phyloP scores from a whole-genome alignment of 2,888 invertebrate species.

The Thyatira batis region DNA sequence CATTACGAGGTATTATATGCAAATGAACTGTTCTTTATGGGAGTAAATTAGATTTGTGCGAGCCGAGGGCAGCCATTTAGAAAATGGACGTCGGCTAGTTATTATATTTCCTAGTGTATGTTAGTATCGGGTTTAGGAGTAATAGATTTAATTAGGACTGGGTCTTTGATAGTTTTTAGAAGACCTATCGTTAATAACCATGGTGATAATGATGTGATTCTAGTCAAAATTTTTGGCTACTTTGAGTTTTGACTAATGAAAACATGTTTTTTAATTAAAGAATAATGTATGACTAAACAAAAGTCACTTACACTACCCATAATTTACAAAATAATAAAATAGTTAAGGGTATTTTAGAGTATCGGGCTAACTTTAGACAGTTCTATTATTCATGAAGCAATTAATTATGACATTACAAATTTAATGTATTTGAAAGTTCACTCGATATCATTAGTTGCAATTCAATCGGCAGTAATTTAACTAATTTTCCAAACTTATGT shows the following conservation, averaged over 20 bases:
- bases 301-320: too few relatives aligned
- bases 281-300: too few relatives aligned
- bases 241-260: too few relatives aligned
- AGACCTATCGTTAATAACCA: too few relatives aligned
- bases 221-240: too few relatives aligned
- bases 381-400: too few relatives aligned
- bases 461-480: not conserved
- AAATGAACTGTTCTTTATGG: conserved; percentile 51
- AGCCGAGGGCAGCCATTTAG: conserved; percentile 34
- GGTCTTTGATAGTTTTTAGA: too few relatives aligned
- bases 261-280: too few relatives aligned
- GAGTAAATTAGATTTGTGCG: conserved; percentile 49
- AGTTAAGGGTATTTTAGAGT: too few relatives aligned
- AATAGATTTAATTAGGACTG: not conserved
- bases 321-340: too few relatives aligned
- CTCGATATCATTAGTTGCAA: not conserved
- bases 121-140: conserved; percentile 1
- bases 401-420: not conserved
- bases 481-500: not conserved
- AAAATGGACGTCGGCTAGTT: conserved; percentile 35
- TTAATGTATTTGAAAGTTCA: not conserved
- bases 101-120: conserved; percentile 23
- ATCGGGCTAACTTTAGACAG: too few relatives aligned
- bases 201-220: too few relatives aligned
- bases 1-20: conserved; percentile 57